Conservation (phyloP, 2,113 vertebrate genomes). For the Orycteropus afer region DNA sequence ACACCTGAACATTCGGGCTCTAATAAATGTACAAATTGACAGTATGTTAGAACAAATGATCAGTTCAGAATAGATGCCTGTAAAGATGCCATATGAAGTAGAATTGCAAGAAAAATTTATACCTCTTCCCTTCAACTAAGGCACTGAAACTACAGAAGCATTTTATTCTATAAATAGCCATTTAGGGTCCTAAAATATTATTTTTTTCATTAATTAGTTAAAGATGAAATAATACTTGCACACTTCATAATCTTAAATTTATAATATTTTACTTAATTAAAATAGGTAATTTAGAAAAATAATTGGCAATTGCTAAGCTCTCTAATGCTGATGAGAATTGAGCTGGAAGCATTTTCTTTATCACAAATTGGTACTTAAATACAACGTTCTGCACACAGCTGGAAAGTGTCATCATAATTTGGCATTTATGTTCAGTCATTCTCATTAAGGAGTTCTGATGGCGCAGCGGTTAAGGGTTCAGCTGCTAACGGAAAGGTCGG, state of each 20-base stretch:
- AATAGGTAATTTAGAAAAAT: slow-evolving; percentile 74
- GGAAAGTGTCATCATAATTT: slow-evolving; percentile 34
- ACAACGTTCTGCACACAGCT: slow-evolving; percentile 28
- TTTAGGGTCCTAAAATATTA: background rate
- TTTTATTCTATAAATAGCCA: slow-evolving; percentile 34
- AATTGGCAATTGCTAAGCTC: slow-evolving; percentile 61
- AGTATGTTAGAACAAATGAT: background rate
- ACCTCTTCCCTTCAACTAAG: background rate
- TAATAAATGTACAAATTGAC: background rate
- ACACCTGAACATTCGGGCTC: background rate
- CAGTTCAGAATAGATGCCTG: no score
- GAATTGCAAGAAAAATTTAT: background rate
- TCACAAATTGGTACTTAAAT: slow-evolving; percentile 61
- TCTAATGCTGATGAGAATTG: slow-evolving; percentile 54
- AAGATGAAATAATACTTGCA: slow-evolving; percentile 66
- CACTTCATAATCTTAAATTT: slow-evolving; percentile 68
- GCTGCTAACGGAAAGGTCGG: background rate
- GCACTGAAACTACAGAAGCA: background rate
- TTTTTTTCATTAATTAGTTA: slow-evolving; percentile 63
- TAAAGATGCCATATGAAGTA: background rate
- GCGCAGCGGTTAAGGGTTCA: background rate
- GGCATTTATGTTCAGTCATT: slow-evolving; percentile 42
- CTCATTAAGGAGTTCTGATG: slow-evolving; percentile 20
- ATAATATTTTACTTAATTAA: slow-evolving; percentile 78
- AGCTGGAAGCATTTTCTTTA: slow-evolving; percentile 48